Percentiles rank a stretch among this genome's conserved stretches.
These are phyloP conservation scores for Tortrix viridana DNA, from an alignment of 2,888 invertebrate species.

Conservation along the genomic window DNA sequence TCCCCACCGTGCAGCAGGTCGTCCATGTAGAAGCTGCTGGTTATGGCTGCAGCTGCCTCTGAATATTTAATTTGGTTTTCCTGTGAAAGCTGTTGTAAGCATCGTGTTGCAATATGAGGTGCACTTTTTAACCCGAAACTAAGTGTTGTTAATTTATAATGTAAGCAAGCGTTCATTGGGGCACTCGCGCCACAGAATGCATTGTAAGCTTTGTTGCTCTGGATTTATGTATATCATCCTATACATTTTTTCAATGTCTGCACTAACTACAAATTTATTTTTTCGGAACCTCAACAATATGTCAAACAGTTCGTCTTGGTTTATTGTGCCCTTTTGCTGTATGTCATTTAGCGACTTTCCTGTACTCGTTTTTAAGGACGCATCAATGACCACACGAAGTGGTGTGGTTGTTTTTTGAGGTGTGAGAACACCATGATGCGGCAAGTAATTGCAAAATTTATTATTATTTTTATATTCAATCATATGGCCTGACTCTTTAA, in stretches of 20 bases:
- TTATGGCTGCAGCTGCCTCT: background rate
- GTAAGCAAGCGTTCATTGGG: conserved; percentile 20
- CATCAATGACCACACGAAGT: conserved; percentile 25
- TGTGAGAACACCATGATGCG: conserved; percentile 20
- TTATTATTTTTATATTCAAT: background rate
- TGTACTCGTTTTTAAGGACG: conserved; percentile 13
- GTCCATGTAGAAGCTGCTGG: conserved; percentile 3
- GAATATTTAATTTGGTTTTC: conserved; percentile 14
- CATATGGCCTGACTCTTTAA: conserved; percentile 10
- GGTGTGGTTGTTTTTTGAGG: conserved; percentile 22
- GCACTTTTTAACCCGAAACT: conserved; percentile 35
- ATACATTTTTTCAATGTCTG: conserved; percentile 36
- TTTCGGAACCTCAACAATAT: conserved; percentile 30
- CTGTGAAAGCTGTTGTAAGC: conserved; percentile 32
- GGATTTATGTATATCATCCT: conserved; percentile 26
- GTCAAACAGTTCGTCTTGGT: conserved; percentile 29
- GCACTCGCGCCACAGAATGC: conserved; percentile 33
- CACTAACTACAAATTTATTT: conserved; percentile 20
- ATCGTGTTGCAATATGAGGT: conserved; percentile 35
- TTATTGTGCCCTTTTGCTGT: conserved; percentile 27
- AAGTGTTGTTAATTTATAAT: conserved; percentile 34
- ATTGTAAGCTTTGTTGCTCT: conserved; percentile 10
- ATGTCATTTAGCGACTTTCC: conserved; percentile 34
- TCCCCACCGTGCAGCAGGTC: conserved; percentile 6
- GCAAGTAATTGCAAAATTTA: conserved; percentile 18